Percentiles rank a stretch among this genome's conserved stretches.
phyloP scores from a whole-genome alignment of 37 sponge, comb jelly and placozoan species.

The Hexactinellida sp. region DNA sequence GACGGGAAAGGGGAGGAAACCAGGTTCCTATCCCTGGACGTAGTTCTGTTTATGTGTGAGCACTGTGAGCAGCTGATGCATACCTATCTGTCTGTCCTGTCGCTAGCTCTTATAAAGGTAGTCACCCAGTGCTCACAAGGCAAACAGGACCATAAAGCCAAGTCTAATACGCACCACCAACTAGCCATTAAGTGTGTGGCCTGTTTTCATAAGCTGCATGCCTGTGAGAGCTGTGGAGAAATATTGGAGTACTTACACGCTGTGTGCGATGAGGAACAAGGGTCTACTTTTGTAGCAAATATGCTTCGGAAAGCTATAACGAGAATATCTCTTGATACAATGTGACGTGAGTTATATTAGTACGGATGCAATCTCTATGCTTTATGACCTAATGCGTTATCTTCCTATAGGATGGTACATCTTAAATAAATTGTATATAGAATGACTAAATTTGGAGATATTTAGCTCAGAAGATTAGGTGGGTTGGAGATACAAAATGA shows the following conservation, averaged over 20 bases:
- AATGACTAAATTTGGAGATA: too few species aligned
- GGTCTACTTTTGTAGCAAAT: background rate
- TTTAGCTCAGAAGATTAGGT: too few species aligned
- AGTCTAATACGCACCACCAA: background rate
- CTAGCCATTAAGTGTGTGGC: background rate
- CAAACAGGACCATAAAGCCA: background rate
- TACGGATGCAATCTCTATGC: background rate
- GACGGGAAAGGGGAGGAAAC: background rate
- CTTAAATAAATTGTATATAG: too few species aligned
- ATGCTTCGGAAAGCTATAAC: background rate
- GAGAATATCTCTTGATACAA: background rate
- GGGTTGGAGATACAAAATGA: too few species aligned
- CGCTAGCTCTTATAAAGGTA: background rate
- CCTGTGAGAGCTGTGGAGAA: background rate
- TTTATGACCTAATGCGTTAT: too few species aligned
- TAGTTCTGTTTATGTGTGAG: background rate
- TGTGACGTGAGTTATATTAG: background rate
- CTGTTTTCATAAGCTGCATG: background rate
- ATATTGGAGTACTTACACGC: background rate
- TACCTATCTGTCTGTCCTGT: background rate
- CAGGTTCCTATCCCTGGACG: background rate
- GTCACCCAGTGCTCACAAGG: background rate
- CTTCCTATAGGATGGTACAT: too few species aligned
- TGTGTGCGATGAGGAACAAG: background rate
- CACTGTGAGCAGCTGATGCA: background rate